Evolutionary conservation across 2,888 invertebrate genomes (phyloP).

Genomic region (Linnaemya tessellans): DNA sequence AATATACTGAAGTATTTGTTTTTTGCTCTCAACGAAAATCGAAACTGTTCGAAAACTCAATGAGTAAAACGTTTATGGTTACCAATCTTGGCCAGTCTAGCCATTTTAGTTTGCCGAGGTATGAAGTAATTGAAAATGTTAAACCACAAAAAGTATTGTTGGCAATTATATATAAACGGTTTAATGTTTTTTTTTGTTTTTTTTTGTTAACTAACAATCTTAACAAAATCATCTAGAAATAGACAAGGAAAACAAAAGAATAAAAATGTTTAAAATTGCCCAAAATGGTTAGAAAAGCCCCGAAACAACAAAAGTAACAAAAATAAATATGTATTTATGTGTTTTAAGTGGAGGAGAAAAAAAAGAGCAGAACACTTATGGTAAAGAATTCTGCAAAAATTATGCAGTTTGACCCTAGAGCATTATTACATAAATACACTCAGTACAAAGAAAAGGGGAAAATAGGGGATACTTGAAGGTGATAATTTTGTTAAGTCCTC

Average conservation of each 20-base stretch:
- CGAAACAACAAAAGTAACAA: not conserved
- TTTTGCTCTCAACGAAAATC: constrained; percentile 28
- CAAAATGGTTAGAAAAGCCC: constrained; percentile 44
- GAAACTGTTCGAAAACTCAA: constrained; percentile 39
- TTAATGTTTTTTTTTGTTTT: not conserved
- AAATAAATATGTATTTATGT: constrained; percentile 29
- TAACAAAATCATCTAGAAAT: constrained; percentile 48
- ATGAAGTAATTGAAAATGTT: constrained; percentile 57
- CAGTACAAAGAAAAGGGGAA: constrained; percentile 11
- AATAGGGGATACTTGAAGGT: not conserved
- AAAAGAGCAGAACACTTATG: not conserved
- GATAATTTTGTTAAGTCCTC: too few relatives aligned
- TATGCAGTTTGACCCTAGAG: constrained; percentile 59
- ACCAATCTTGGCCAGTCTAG: constrained; percentile 31
- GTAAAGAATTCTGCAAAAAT: constrained; percentile 38
- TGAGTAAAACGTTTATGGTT: constrained; percentile 45
- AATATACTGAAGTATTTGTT: constrained; percentile 7
- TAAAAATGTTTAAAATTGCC: constrained; percentile 40
- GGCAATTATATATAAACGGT: constrained; percentile 69
- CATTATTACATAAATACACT: constrained; percentile 49
- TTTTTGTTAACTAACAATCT: constrained; percentile 6
- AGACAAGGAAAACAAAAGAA: not conserved
- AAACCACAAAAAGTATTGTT: constrained; percentile 42
- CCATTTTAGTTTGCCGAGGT: constrained; percentile 10
- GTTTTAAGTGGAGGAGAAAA: not conserved